Conservation (phyloP, 2,113 vertebrate species). For the Alouatta palliata region DNA sequence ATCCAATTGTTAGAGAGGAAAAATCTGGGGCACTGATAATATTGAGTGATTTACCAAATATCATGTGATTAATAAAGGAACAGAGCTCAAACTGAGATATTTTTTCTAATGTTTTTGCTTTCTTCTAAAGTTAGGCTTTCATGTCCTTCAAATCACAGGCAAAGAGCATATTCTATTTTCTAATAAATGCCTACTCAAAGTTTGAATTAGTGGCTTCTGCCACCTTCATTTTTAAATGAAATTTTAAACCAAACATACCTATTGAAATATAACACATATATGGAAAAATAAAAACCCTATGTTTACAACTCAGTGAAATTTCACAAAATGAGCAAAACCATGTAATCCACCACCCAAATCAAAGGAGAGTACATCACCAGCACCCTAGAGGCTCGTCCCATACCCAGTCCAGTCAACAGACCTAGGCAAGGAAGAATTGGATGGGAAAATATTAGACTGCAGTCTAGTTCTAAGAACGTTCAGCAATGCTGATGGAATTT, state of each 20-base stretch:
- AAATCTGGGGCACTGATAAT: background rate
- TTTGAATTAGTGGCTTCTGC: background rate
- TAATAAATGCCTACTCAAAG: background rate
- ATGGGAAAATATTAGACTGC: background rate
- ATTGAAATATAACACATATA: background rate
- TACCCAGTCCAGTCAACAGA: background rate
- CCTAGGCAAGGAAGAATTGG: background rate
- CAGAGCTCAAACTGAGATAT: background rate
- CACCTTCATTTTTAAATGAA: background rate
- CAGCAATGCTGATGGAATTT: background rate
- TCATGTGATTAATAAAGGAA: background rate
- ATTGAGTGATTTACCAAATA: background rate
- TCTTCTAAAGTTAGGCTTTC: background rate
- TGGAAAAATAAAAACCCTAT: background rate
- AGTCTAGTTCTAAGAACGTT: background rate
- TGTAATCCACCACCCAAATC: background rate
- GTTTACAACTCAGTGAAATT: background rate
- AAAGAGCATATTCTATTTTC: background rate
- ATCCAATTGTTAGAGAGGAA: background rate
- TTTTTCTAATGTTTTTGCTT: background rate
- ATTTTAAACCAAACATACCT: background rate
- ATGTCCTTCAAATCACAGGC: background rate
- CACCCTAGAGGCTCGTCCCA: rapidly evolving
- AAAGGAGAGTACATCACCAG: background rate
- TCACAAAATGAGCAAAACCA: background rate